These are phyloP conservation scores for Magallana ariakensis DNA, from an alignment of 1,140 invertebrate genomes.

Conservation along the genomic window DNA sequence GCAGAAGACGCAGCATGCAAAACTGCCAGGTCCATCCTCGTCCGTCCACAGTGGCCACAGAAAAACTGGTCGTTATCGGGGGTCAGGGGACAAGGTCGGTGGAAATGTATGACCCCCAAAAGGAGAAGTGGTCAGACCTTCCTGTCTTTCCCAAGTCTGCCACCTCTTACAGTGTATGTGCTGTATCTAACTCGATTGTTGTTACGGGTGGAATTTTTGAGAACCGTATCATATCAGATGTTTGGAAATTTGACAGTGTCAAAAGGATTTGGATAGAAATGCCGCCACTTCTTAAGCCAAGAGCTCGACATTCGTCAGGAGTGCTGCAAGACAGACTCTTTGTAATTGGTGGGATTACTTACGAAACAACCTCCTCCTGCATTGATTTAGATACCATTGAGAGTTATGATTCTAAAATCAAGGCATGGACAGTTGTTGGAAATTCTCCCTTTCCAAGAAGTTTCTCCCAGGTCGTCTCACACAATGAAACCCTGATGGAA, in stretches of 20 bases:
- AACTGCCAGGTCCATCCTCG: conserved; percentile 71
- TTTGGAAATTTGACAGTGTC: conserved; percentile 76
- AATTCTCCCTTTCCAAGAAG: conserved; percentile 73
- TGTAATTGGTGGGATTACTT: conserved; percentile 75
- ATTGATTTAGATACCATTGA: conserved; percentile 75
- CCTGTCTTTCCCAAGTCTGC: conserved; percentile 73
- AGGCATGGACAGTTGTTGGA: conserved; percentile 74
- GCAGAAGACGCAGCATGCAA: conserved; percentile 75
- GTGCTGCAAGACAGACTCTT: conserved; percentile 73
- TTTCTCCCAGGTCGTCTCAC: conserved; percentile 72
- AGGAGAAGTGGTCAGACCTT: conserved; percentile 74
- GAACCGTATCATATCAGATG: conserved; percentile 71
- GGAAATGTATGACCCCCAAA: conserved; percentile 77
- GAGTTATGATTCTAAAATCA: conserved; percentile 71
- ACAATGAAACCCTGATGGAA: conserved; percentile 74
- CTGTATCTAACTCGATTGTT: conserved; percentile 74
- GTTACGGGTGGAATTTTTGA: conserved; percentile 77
- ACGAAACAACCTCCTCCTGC: conserved; percentile 64
- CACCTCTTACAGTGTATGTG: conserved; percentile 72
- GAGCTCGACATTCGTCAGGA: conserved; percentile 76
- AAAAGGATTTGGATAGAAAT: conserved; percentile 71
- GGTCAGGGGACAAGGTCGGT: conserved; percentile 71
- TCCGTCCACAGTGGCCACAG: conserved; percentile 78
- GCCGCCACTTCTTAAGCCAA: conserved; percentile 69
- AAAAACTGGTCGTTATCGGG: conserved; percentile 75